phyloP scores from a whole-genome alignment of 2,888 invertebrate genomes.

The Kuschelorhynchus macadamiae region DNA sequence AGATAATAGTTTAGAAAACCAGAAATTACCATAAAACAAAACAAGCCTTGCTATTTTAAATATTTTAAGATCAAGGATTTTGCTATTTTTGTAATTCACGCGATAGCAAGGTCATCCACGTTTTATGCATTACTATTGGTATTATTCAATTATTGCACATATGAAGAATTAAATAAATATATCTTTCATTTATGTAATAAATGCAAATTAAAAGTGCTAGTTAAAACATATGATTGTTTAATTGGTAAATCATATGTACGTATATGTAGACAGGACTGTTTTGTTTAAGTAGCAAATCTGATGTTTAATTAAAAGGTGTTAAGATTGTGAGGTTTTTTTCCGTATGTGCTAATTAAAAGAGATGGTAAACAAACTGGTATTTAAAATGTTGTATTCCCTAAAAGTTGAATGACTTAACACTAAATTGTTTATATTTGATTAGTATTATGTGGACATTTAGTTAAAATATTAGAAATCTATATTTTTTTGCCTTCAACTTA shows the following conservation, averaged over 20 bases:
- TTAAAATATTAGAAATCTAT: too few relatives aligned
- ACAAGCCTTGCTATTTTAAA: constrained; percentile 29
- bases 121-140: constrained; percentile 41
- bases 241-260: constrained; percentile 24
- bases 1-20: constrained; percentile 16
- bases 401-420: neutral
- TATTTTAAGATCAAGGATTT: constrained; percentile 49
- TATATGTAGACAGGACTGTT: too few relatives aligned
- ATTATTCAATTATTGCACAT: constrained; percentile 39
- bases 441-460: too few relatives aligned
- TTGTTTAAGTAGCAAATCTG: too few relatives aligned
- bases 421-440: too few relatives aligned
- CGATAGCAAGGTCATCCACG: constrained; percentile 48
- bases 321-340: too few relatives aligned
- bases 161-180: constrained; percentile 31
- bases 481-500: too few relatives aligned
- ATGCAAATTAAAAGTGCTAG: constrained; percentile 18
- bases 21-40: constrained; percentile 23
- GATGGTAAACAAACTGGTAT: neutral
- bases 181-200: constrained; percentile 34
- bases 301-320: too few relatives aligned
- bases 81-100: constrained; percentile 45
- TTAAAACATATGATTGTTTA: constrained; percentile 34
- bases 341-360: neutral
- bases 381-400: neutral